phyloP scores from a whole-genome alignment of 2,113 vertebrate species.

The Dasyprocta punctata region DNA sequence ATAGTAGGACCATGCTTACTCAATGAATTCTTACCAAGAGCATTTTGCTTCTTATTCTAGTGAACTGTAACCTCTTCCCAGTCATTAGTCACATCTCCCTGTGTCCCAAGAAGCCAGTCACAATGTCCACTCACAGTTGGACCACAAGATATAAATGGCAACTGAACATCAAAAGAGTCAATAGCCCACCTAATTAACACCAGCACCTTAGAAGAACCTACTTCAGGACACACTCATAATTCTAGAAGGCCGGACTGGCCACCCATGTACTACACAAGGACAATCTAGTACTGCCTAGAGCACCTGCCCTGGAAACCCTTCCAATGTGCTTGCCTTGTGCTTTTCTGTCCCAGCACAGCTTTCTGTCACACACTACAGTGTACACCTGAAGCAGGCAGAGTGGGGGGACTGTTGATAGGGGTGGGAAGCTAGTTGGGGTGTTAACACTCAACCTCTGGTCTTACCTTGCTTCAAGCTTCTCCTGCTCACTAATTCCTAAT shows the following conservation, averaged over 20 bases:
- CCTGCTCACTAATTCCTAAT: not conserved
- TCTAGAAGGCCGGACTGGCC: not conserved
- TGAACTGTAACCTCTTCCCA: fast-evolving
- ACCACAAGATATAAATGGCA: not conserved
- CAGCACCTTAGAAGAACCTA: not conserved
- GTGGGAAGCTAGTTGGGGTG: not conserved
- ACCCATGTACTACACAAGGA: not conserved
- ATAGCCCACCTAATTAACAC: not conserved
- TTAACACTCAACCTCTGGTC: not conserved
- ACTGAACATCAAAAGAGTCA: not conserved
- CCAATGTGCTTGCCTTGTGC: not conserved
- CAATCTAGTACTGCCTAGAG: not conserved
- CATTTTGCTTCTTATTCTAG: not conserved
- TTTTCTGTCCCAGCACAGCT: not conserved
- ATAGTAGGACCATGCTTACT: not conserved
- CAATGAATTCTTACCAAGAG: not conserved
- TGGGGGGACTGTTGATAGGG: too few relatives aligned
- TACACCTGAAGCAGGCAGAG: not conserved
- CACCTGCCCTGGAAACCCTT: not conserved
- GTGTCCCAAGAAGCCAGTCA: not conserved
- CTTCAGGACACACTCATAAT: not conserved
- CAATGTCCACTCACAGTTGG: not conserved
- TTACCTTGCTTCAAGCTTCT: not conserved
- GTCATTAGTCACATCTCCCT: not conserved
- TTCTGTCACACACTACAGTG: not conserved